A percentile compares a stretch with the other conserved stretches of the same genome.
These are phyloP conservation scores for Carlito syrichta DNA, from an alignment of 2,113 vertebrate genomes.

Conservation along the genomic window DNA sequence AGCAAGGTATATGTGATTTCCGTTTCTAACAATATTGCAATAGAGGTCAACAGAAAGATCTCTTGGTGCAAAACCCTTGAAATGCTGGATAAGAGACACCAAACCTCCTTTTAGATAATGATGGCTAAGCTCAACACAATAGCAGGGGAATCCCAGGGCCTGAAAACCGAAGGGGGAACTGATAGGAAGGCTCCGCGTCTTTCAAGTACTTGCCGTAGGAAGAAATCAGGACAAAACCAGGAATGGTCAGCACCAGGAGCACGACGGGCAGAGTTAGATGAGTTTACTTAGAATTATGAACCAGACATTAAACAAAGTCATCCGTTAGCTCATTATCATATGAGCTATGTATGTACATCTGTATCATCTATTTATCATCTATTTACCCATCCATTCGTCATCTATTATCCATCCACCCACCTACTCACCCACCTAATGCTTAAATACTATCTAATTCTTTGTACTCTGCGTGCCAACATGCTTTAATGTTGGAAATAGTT, in stretches of 20 bases:
- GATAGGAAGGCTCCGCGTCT: background rate
- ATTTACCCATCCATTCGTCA: background rate
- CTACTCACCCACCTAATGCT: background rate
- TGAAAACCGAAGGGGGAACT: background rate
- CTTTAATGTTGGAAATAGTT: background rate
- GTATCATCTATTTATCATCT: background rate
- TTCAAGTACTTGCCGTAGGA: background rate
- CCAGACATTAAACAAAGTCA: background rate
- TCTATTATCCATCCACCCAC: too few relatives aligned
- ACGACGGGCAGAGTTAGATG: background rate
- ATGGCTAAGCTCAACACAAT: background rate
- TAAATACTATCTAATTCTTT: background rate
- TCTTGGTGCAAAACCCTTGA: background rate
- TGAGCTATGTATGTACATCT: background rate
- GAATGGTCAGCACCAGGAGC: background rate
- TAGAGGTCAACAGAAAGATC: background rate
- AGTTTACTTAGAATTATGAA: background rate
- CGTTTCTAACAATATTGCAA: background rate
- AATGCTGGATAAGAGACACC: background rate
- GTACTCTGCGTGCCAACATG: background rate
- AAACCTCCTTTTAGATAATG: background rate
- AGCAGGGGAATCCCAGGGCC: background rate
- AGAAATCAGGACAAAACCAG: background rate
- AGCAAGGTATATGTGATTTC: background rate
- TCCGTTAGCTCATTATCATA: background rate